These are phyloP conservation scores for Ophion costatus DNA, from an alignment of 2,888 invertebrate species.

Conservation along the genomic window DNA sequence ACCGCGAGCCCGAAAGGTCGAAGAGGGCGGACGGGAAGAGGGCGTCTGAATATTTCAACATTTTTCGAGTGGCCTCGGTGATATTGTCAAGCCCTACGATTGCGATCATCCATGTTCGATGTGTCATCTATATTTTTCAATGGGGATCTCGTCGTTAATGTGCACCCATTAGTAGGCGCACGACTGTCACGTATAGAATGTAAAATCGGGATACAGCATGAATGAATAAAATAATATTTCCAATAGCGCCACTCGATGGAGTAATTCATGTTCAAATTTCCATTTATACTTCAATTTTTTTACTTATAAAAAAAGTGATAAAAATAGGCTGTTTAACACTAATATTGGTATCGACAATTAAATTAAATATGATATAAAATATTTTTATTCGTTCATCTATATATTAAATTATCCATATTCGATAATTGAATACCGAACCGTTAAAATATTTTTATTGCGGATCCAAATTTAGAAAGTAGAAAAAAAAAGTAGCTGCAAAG, in stretches of 20 bases:
- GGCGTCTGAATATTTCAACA: constrained; percentile 27
- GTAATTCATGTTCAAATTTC: neutral
- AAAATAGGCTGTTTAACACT: neutral
- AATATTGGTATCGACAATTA: neutral
- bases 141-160: neutral
- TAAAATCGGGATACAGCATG: neutral
- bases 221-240: neutral
- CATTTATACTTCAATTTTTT: neutral
- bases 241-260: neutral
- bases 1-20: neutral
- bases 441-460: too few relatives aligned
- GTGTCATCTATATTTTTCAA: constrained; percentile 10
- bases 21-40: neutral
- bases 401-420: too few relatives aligned
- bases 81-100: constrained; percentile 6
- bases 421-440: too few relatives aligned
- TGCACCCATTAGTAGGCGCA: neutral
- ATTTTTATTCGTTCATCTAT: too few relatives aligned
- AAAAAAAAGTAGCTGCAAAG: too few relatives aligned
- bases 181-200: neutral
- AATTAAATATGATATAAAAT: neutral
- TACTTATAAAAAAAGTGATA: neutral
- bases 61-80: constrained; percentile 15
- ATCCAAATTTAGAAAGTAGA: too few relatives aligned
- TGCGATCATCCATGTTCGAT: constrained; percentile 25